Percentiles rank a stretch among this genome's conserved stretches.
Conservation (phyloP, 2,888 invertebrate species). For the Synanthedon myopaeformis region DNA sequence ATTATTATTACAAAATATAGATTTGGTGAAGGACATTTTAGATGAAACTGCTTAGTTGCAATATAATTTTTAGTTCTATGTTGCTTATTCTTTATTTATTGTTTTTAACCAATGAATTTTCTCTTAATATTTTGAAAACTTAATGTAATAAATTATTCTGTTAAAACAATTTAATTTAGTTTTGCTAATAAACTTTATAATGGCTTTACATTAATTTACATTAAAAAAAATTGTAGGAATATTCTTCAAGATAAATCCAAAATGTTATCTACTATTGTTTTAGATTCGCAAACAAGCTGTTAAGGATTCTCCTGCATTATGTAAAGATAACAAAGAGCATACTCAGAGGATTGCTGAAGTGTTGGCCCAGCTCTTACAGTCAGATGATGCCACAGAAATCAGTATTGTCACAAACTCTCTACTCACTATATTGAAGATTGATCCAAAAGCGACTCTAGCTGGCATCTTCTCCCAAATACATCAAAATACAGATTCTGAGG, state of each 20-base stretch:
- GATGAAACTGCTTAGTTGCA: too few relatives aligned
- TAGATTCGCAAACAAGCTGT: conserved; percentile 96
- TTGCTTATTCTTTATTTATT: too few relatives aligned
- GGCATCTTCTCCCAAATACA: conserved; percentile 71
- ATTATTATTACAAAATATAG: too few relatives aligned
- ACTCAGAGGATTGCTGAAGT: conserved; percentile 91
- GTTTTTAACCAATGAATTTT: too few relatives aligned
- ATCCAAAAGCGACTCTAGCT: conserved; percentile 74
- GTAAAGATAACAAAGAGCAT: conserved; percentile 86
- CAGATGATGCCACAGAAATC: conserved; percentile 87
- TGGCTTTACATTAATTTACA: conserved; percentile 7
- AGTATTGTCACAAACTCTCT: conserved; percentile 87
- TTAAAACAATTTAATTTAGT: too few relatives aligned
- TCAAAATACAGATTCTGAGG: conserved; percentile 61
- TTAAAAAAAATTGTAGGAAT: background rate
- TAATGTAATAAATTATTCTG: too few relatives aligned
- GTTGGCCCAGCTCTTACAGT: conserved; percentile 88
- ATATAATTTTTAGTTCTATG: too few relatives aligned
- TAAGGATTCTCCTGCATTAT: conserved; percentile 88
- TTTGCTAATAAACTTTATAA: conserved; percentile 1
- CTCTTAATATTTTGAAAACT: too few relatives aligned
- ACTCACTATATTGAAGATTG: conserved; percentile 79
- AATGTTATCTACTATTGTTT: conserved; percentile 4
- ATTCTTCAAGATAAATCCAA: conserved; percentile 2
- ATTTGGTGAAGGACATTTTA: too few relatives aligned